phyloP scores from a whole-genome alignment of 2,888 invertebrate species.

The Mythimna albipuncta region DNA sequence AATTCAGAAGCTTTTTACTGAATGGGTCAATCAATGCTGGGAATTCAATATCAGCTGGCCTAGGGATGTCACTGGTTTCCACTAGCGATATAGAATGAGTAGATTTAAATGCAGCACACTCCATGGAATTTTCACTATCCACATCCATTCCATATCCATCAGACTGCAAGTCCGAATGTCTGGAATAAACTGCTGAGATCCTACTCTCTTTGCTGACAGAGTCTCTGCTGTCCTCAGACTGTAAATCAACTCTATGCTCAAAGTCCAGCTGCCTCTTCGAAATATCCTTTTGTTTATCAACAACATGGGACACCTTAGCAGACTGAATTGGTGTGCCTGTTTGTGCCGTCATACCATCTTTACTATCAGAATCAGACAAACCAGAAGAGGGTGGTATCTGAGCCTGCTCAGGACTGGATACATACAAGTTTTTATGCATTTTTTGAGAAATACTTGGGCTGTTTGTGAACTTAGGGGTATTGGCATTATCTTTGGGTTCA shows the following conservation, averaged over 20 bases:
- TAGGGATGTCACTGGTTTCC: conserved; percentile 87
- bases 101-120: conserved; percentile 87
- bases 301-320: conserved; percentile 81
- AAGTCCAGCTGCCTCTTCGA: conserved; percentile 89
- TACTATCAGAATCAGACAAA: conserved; percentile 87
- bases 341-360: conserved; percentile 87
- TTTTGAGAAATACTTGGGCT: conserved; percentile 89
- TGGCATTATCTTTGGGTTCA: conserved; percentile 89
- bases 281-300: conserved; percentile 86
- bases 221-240: conserved; percentile 88
- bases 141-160: conserved; percentile 89
- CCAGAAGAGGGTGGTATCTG: conserved; percentile 89
- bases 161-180: conserved; percentile 86
- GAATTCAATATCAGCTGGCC: conserved; percentile 88
- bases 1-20: conserved; percentile 92
- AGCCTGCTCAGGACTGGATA: conserved; percentile 88
- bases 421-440: conserved; percentile 89
- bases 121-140: conserved; percentile 90
- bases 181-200: conserved; percentile 85
- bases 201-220: conserved; percentile 87
- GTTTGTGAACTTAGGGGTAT: conserved; percentile 89
- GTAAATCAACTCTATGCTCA: conserved; percentile 85
- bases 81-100: conserved; percentile 87
- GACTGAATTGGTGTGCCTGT: conserved; percentile 85
- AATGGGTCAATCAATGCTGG: conserved; percentile 95